Evolutionary conservation across 2,888 invertebrate genomes (phyloP).

Genomic region (Clivina fossor): DNA sequence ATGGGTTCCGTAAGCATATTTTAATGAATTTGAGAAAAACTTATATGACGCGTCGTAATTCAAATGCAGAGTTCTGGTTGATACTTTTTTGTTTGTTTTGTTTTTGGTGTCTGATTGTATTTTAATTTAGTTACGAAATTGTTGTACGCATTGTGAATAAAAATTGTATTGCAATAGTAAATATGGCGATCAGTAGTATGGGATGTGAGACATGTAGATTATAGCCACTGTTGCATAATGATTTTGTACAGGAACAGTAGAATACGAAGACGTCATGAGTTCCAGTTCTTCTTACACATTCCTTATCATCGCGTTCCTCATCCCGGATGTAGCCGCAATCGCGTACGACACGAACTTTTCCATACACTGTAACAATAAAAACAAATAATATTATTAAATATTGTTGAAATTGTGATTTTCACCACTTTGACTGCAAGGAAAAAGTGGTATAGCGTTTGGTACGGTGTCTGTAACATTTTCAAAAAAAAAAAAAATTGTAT

Average conservation of each 20-base stretch:
- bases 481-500: no score
- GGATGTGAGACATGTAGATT: conserved; percentile 27
- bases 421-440: no score
- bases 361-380: conserved; percentile 65
- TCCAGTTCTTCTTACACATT: conserved; percentile 70
- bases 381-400: conserved; percentile 11
- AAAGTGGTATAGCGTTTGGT: background rate
- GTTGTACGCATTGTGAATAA: conserved; percentile 1
- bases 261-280: conserved; percentile 72
- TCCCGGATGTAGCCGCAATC: conserved; percentile 78
- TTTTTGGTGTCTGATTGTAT: conserved; percentile 14
- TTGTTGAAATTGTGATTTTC: no score
- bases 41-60: no score
- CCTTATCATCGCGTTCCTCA: conserved; percentile 59
- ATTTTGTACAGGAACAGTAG: conserved; percentile 78
- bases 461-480: background rate
- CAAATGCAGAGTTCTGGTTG: conserved; percentile 24
- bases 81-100: background rate
- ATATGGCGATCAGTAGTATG: conserved; percentile 12
- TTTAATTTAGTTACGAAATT: conserved; percentile 6
- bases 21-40: no score
- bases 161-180: conserved; percentile 1
- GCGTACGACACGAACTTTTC: conserved; percentile 73
- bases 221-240: conserved; percentile 70
- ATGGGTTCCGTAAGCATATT: no score